Base-by-base conservation (phyloP, 2,113 vertebrate species). In the Spea multiplicata region DNA sequence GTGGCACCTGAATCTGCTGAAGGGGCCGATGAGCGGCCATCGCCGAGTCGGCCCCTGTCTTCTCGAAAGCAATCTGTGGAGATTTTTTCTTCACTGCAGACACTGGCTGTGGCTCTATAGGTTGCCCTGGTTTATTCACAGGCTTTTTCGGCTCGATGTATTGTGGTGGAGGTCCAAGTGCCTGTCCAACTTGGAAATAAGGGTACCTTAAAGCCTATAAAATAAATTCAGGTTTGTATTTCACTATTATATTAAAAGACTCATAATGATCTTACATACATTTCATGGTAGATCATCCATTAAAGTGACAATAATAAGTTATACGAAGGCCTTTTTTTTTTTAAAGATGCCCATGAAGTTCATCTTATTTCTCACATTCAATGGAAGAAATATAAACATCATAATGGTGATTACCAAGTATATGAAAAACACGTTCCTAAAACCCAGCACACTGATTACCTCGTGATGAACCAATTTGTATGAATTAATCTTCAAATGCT, bases 141-240 rank as follows among this genome's bases (percentile, higher is more conserved):
- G 76, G 3, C 71, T 88, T 90, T 77, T 91, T 91, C 64, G 85
- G 75, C 57, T 96, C 95, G 66, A 89, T 84, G 80, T 90, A 91
- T 81, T 93, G 94, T 30, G 88, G 81, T 48, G 91, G 90, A 76
- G 94, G 91, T 17, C 96, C 96, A 80, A 98, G 83, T 49, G 96
- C 83, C 84, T 99, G 97, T 61, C 96, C 96, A 48, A 98, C 95
- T 90, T 97, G 96, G 86, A 98, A 99, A 83, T 99, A 99, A 0
- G 94, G 90, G 82, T 96, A 94, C 50, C 95, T 94, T 84, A 99
- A 83, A 66, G 95, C 92, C 97, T 99, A 85, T 76, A 70, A 6
- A 69, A 69, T 8, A 76, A 59, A 68, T 48, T 44, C 5, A 68
- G 55, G 12, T 59, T 59, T 12, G 8, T 13, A 30, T 9, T 1